Evolutionary conservation across 2,113 vertebrate genomes (phyloP).

Genomic region (Apteryx owenii): DNA sequence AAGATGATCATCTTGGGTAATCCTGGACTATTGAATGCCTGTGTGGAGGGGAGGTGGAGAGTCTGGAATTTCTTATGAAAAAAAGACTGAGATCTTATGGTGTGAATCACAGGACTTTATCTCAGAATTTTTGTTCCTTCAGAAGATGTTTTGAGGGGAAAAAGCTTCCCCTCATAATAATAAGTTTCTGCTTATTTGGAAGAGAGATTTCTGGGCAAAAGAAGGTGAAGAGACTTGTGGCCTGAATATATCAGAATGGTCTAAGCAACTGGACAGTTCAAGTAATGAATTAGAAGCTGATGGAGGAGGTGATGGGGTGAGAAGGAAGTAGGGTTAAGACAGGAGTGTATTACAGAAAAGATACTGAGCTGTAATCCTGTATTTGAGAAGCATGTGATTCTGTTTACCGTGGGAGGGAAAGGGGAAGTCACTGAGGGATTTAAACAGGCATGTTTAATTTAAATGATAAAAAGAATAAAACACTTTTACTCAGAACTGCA

Average conservation of each 20-base stretch:
- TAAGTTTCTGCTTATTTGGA: slow-evolving; percentile 26
- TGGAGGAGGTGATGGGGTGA: slow-evolving; percentile 58
- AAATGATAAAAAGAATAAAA: slow-evolving; percentile 64
- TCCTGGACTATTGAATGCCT: background rate
- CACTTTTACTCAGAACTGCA: slow-evolving; percentile 46
- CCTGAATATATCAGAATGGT: slow-evolving; percentile 4
- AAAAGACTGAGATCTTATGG: background rate
- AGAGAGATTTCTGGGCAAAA: slow-evolving; percentile 3
- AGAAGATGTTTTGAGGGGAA: background rate
- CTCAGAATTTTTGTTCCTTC: background rate
- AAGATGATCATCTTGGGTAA: background rate
- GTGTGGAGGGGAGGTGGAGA: background rate
- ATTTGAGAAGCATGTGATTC: slow-evolving; percentile 49
- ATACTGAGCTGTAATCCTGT: slow-evolving; percentile 20
- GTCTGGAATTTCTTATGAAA: background rate
- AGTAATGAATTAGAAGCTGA: slow-evolving; percentile 57
- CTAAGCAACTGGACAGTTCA: background rate
- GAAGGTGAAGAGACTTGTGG: slow-evolving; percentile 31
- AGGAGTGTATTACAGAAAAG: background rate
- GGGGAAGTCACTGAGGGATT: slow-evolving; percentile 56
- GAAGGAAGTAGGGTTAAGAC: slow-evolving; percentile 10
- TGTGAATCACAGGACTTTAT: background rate
- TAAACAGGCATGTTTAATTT: slow-evolving; percentile 60
- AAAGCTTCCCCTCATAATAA: background rate
- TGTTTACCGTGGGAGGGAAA: slow-evolving; percentile 48